A percentile compares a stretch with the other conserved stretches of the same genome.
Evolutionary conservation across 2,113 vertebrate species (phyloP).

Genomic region (Setophaga coronata): DNA sequence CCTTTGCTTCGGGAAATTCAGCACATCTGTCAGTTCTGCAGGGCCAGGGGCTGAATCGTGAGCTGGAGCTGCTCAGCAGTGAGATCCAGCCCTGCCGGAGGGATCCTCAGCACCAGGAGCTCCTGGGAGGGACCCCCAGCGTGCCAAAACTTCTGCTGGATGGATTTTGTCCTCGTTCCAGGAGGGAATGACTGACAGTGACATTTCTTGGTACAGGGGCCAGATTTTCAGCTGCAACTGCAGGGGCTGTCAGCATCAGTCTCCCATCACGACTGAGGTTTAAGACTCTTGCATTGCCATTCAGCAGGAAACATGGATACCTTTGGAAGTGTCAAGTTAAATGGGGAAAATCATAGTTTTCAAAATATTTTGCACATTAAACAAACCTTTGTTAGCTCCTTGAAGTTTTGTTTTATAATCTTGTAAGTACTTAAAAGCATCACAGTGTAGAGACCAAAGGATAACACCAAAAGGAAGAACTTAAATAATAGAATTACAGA

Average conservation of each 20-base stretch:
- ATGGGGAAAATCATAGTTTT: accelerated
- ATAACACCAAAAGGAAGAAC: neutral
- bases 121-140: neutral
- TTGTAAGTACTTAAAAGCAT: neutral
- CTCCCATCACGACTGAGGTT: neutral
- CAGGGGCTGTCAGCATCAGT: neutral
- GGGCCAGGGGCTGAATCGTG: neutral
- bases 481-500: neutral
- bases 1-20: neutral
- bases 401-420: neutral
- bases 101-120: neutral
- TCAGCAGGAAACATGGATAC: neutral
- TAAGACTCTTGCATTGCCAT: accelerated
- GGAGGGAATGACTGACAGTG: neutral
- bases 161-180: neutral
- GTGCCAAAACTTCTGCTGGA: accelerated
- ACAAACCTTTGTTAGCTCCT: neutral
- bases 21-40: neutral
- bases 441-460: neutral
- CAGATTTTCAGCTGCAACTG: neutral
- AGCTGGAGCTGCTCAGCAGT: neutral
- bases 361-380: neutral
- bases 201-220: neutral
- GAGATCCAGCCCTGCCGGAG: neutral
- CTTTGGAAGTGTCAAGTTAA: neutral